Evolutionary conservation across 1,140 invertebrate species (phyloP).

Genomic region (Vanessa tameamea): DNA sequence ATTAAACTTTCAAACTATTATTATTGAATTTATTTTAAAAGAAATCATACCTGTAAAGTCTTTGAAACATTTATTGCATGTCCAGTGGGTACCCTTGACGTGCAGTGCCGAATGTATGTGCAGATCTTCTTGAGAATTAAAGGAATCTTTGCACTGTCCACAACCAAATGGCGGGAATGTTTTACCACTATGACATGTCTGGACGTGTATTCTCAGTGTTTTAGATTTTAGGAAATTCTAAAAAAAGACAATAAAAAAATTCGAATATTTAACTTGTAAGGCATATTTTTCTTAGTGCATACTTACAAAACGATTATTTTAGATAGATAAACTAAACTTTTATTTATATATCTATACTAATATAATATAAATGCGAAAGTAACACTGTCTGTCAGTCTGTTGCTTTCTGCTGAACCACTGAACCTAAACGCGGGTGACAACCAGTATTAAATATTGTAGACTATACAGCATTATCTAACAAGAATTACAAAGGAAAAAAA

Average conservation of each 20-base stretch:
- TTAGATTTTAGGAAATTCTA: constrained; percentile 56
- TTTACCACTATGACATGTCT: constrained; percentile 39
- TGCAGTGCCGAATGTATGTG: constrained; percentile 58
- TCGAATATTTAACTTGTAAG: not conserved
- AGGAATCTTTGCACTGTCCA: constrained; percentile 59
- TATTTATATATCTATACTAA: too few relatives aligned
- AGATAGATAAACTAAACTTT: too few relatives aligned
- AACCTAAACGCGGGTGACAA: too few relatives aligned
- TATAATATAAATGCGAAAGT: too few relatives aligned
- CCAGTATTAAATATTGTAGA: too few relatives aligned
- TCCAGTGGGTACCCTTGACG: constrained; percentile 50
- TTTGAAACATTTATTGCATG: constrained; percentile 60
- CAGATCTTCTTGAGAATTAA: constrained; percentile 59
- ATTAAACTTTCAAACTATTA: not conserved
- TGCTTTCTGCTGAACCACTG: too few relatives aligned
- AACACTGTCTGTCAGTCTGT: too few relatives aligned
- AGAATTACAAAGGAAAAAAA: too few relatives aligned
- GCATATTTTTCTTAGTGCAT: too few relatives aligned
- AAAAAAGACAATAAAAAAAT: constrained; percentile 20
- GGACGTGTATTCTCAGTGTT: constrained; percentile 47
- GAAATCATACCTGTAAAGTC: constrained; percentile 53
- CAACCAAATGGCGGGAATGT: constrained; percentile 39
- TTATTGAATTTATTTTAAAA: not conserved
- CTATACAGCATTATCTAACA: too few relatives aligned
- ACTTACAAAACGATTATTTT: too few relatives aligned